Base-by-base conservation (phyloP, 2,888 invertebrate genomes). In the Limnephilus auricula region DNA sequence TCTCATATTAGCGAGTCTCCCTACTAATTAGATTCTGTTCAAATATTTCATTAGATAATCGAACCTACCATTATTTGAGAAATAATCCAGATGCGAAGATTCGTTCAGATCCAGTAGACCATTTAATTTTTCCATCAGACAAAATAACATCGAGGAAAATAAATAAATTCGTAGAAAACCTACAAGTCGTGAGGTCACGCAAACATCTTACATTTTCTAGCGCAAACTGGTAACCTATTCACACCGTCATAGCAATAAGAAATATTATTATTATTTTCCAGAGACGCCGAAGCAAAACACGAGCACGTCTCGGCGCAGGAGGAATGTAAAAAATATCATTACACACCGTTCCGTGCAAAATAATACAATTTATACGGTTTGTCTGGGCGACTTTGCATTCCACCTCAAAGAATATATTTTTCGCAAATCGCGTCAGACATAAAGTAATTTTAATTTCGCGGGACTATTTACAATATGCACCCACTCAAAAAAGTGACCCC, bases 281-380 rank as follows among this genome's bases (percentile, higher is more conserved):
- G 65, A 65, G 9, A 3, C 34, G 84, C n/a, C 32, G 50, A 37
- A 88, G 78, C 34, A 65, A 65, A 79, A 79, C 87, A 15, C 78
- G 32, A 12, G 78, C 31, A 34, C 78, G 79, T 34, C 79, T 15
- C 37, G 3, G 25, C 32, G 87, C 87, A 15, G 79, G 18, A 88
- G 37, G 87, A 88, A 88, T 88, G 87, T 15, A 32, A 78, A 88
- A 87, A 88, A 79, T 88, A 65, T 65, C 87, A 65, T 37, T 25
- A 87, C 78, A 79, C 32, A 78, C 87, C 65, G 65, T 65, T 65
- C n/a, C 65, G 65, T 65, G 78, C 79, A 25, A 32, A 31, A 79
- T 79, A 79, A 88, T 25, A 88, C 78, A 87, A 87, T 34, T 37
- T 32, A 25, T 34, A 32, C 87, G 30, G 34, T 37, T 88, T 79